Percentiles rank a stretch among this genome's conserved stretches.
These are phyloP conservation scores for Whitmania pigra DNA, from an alignment of 1,140 invertebrate genomes.

Conservation along the genomic window DNA sequence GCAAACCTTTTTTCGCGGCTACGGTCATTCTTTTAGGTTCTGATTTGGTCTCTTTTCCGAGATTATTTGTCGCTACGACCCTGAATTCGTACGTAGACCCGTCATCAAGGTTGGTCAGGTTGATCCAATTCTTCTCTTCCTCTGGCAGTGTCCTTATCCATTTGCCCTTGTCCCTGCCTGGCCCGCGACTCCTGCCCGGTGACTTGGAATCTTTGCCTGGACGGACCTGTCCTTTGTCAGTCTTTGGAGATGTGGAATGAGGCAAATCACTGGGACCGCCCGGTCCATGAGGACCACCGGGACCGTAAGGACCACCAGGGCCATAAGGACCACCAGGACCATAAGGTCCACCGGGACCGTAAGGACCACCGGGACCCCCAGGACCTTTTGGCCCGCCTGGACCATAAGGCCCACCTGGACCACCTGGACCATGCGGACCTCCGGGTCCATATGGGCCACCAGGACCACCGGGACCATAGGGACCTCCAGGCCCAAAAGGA, in stretches of 20 bases:
- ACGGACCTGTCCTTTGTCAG: neutral
- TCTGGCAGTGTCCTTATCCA: conserved; percentile 22
- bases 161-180: neutral
- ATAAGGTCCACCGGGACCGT: neutral
- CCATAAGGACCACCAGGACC: neutral
- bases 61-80: conserved; percentile 75
- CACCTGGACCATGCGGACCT: no score
- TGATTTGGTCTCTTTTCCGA: conserved; percentile 30
- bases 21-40: conserved; percentile 19
- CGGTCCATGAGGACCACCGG: neutral
- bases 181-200: neutral
- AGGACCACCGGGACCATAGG: neutral
- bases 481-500: neutral
- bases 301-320: neutral
- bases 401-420: neutral
- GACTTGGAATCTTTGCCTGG: neutral
- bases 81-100: conserved; percentile 71
- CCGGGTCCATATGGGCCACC: no score
- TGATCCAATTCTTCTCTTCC: conserved; percentile 35
- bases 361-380: no score
- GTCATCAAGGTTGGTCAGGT: conserved; percentile 63
- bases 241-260: neutral
- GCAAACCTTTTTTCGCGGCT: neutral
- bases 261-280: neutral
- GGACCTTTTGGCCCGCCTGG: neutral